Percentiles rank a stretch among this genome's conserved stretches.
phyloP scores from a whole-genome alignment of 2,113 vertebrate species.

The Zosterops hypoxanthus region DNA sequence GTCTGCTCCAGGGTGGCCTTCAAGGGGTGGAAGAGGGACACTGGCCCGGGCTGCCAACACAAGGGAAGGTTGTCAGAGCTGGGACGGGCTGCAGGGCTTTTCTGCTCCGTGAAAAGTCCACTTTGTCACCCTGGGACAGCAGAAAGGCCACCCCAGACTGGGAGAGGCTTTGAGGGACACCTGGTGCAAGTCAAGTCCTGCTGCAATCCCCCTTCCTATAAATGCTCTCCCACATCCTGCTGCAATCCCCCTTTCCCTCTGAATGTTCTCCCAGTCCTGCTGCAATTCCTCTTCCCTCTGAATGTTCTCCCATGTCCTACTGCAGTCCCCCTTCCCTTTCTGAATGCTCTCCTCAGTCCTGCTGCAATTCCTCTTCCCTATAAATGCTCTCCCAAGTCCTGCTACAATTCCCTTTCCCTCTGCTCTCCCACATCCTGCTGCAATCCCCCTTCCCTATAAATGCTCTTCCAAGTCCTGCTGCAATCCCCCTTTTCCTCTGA shows the following conservation, averaged over 20 bases:
- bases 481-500: neutral
- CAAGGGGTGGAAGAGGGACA: slow-evolving; percentile 79
- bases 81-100: neutral
- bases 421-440: rapidly evolving
- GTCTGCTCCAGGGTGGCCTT: slow-evolving; percentile 84
- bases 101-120: neutral
- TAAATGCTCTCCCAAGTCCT: rapidly evolving
- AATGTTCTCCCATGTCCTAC: rapidly evolving
- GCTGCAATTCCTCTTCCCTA: no score
- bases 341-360: rapidly evolving
- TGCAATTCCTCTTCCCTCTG: no score
- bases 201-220: no score
- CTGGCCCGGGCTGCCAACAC: slow-evolving; percentile 70
- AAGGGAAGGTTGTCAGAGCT: neutral
- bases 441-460: neutral
- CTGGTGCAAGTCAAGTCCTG: neutral
- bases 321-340: neutral
- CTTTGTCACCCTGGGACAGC: neutral
- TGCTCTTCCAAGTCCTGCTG: rapidly evolving
- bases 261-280: rapidly evolving
- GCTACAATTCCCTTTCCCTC: neutral
- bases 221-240: rapidly evolving
- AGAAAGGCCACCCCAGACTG: neutral
- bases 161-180: neutral
- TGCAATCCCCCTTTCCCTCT: no score